Conservation (phyloP, 2,797 vertebrate genomes). For the Hephaestus fuliginosus region DNA sequence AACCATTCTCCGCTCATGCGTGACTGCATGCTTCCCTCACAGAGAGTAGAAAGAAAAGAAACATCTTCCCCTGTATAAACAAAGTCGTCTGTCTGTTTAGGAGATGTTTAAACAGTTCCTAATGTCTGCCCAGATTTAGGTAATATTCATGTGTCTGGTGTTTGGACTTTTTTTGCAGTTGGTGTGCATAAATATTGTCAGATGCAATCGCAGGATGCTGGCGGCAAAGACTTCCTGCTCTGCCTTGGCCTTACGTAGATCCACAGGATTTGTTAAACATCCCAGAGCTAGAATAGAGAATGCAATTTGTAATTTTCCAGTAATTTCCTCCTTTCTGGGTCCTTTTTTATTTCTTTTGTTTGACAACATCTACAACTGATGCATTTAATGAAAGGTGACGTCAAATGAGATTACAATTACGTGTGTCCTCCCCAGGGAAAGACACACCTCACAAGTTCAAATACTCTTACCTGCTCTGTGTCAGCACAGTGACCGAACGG, state of each 20-base stretch:
- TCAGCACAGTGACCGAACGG: not conserved
- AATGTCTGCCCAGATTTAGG: constrained; percentile 78
- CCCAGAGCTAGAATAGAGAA: constrained; percentile 47
- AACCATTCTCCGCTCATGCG: constrained; percentile 86
- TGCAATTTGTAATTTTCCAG: constrained; percentile 51
- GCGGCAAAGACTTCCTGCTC: constrained; percentile 61
- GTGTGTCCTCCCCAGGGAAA: constrained; percentile 28
- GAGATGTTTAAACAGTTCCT: constrained; percentile 80
- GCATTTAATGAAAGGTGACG: constrained; percentile 27
- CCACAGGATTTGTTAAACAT: constrained; percentile 55
- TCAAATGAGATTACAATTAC: constrained; percentile 17
- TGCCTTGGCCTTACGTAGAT: constrained; percentile 35
- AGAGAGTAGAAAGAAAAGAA: constrained; percentile 75
- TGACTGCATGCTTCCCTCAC: constrained; percentile 83
- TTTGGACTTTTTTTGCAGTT: constrained; percentile 63
- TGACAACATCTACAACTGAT: constrained; percentile 32
- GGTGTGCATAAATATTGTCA: constrained; percentile 80
- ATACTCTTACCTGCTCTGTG: constrained; percentile 40
- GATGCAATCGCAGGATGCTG: constrained; percentile 70
- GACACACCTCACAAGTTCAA: not conserved
- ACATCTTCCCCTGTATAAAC: constrained; percentile 81
- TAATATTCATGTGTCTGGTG: constrained; percentile 74
- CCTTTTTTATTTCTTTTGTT: constrained; percentile 32
- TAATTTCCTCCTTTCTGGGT: constrained; percentile 18
- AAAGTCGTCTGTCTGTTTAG: constrained; percentile 81